A percentile compares a stretch with the other conserved stretches of the same genome.
Conservation (phyloP, 2,888 invertebrate genomes). For the Plebejus argus region DNA sequence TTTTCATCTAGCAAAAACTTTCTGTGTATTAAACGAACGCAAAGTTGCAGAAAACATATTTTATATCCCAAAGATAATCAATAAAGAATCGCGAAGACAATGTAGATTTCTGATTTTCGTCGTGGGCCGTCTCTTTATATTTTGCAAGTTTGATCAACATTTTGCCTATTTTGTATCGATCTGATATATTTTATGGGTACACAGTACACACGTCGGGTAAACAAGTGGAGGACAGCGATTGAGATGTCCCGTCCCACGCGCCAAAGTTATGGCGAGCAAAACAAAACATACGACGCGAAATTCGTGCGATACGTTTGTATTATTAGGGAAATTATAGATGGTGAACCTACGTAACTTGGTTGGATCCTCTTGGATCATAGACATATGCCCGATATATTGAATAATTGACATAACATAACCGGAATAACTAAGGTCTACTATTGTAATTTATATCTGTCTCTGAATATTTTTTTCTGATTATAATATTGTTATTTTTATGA, state of each 20-base stretch:
- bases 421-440: too few relatives aligned
- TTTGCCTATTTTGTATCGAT: conserved; percentile 27
- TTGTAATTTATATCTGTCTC: too few relatives aligned
- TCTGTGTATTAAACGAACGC: too few relatives aligned
- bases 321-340: background rate
- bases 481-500: too few relatives aligned
- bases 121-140: background rate
- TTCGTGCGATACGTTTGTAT: conserved; percentile 19
- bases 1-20: too few relatives aligned
- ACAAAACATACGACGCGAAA: conserved; percentile 34
- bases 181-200: conserved; percentile 57
- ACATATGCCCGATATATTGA: too few relatives aligned
- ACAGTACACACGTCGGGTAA: conserved; percentile 43
- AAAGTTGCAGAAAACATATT: too few relatives aligned
- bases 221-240: conserved; percentile 62
- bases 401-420: too few relatives aligned
- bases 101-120: background rate
- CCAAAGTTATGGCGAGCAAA: conserved; percentile 45
- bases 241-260: conserved; percentile 63
- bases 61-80: too few relatives aligned
- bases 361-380: too few relatives aligned
- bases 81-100: too few relatives aligned
- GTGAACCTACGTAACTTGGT: background rate
- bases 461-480: too few relatives aligned
- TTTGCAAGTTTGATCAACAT: background rate